Percentiles rank a stretch among this genome's conserved stretches.
Conservation (phyloP, 1,140 invertebrate species). For the Nomia melanderi region DNA sequence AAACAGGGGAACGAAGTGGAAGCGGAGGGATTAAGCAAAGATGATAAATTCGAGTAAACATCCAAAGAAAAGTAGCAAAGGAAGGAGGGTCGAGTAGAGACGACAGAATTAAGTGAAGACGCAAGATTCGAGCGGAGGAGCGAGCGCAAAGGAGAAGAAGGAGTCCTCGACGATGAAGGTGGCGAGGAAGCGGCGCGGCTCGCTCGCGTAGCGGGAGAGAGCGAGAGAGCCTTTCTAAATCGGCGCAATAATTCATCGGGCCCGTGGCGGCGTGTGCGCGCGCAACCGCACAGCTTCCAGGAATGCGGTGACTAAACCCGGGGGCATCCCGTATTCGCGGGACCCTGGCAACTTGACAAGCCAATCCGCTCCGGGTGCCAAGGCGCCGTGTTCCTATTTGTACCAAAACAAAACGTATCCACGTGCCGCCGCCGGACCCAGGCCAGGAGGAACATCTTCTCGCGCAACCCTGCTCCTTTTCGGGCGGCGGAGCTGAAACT, state of each 20-base stretch:
- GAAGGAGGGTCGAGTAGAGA: too few relatives aligned
- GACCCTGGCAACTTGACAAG: constrained; percentile 76
- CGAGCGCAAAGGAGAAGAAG: too few relatives aligned
- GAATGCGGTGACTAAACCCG: constrained; percentile 75
- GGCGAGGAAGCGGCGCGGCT: constrained; percentile 31
- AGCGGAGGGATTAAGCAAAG: too few relatives aligned
- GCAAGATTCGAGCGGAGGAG: too few relatives aligned
- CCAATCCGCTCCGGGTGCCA: constrained; percentile 74
- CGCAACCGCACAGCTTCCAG: constrained; percentile 66
- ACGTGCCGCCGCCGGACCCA: constrained; percentile 59
- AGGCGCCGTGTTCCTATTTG: constrained; percentile 78
- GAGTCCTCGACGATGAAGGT: neutral
- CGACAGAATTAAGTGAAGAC: too few relatives aligned
- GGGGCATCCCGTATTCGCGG: constrained; percentile 68
- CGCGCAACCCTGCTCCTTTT: neutral
- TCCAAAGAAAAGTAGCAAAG: too few relatives aligned
- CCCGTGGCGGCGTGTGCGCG: constrained; percentile 36
- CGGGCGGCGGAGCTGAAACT: too few relatives aligned
- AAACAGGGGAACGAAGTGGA: too few relatives aligned
- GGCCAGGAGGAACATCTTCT: constrained; percentile 29
- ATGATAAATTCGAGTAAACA: too few relatives aligned
- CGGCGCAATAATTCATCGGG: constrained; percentile 73
- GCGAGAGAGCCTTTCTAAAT: constrained; percentile 68
- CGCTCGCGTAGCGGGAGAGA: constrained; percentile 16
- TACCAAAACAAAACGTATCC: constrained; percentile 76